phyloP scores from a whole-genome alignment of 2,113 vertebrate species.

The Hippocampus comes region DNA sequence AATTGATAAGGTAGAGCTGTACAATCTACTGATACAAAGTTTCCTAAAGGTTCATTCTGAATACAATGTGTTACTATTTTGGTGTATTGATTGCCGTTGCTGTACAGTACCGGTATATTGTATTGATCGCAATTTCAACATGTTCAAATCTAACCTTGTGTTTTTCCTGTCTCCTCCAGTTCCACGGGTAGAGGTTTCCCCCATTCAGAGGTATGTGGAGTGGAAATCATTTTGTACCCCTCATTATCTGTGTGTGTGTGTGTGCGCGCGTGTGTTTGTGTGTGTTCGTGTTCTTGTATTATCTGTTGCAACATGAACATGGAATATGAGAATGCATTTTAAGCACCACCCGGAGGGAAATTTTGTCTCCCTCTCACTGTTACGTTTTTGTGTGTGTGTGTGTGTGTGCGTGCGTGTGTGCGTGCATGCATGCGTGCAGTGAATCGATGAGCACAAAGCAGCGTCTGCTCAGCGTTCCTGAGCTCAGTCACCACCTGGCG shows the following conservation, averaged over 20 bases:
- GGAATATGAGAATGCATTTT: slow-evolving; percentile 4
- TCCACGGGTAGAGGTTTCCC: slow-evolving; percentile 47
- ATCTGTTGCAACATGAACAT: not conserved
- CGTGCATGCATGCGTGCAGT: slow-evolving; percentile 70
- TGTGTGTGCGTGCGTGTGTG: slow-evolving; percentile 24
- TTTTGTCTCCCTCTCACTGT: not conserved
- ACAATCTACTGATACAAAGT: not conserved
- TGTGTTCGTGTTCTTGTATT: not conserved
- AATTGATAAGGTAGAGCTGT: not conserved
- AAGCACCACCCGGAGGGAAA: not conserved
- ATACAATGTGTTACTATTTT: too few species aligned
- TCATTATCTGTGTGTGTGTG: too few species aligned
- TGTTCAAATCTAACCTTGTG: not conserved
- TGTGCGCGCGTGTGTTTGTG: not conserved
- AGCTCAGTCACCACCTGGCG: slow-evolving; percentile 93
- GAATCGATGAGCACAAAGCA: slow-evolving; percentile 79
- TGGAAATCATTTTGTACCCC: not conserved
- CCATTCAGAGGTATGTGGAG: slow-evolving; percentile 57
- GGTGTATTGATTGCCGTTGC: not conserved
- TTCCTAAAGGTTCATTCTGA: too few species aligned
- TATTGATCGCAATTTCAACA: not conserved
- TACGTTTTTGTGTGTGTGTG: slow-evolving; percentile 22
- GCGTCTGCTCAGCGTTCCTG: slow-evolving; percentile 86
- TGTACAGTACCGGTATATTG: too few species aligned
- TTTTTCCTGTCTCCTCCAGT: slow-evolving; percentile 40